Evolutionary conservation across 2,888 invertebrate genomes (phyloP), one percentile per base, ranked within the genome.

Genomic region (Epirrhoe alternata): DNA sequence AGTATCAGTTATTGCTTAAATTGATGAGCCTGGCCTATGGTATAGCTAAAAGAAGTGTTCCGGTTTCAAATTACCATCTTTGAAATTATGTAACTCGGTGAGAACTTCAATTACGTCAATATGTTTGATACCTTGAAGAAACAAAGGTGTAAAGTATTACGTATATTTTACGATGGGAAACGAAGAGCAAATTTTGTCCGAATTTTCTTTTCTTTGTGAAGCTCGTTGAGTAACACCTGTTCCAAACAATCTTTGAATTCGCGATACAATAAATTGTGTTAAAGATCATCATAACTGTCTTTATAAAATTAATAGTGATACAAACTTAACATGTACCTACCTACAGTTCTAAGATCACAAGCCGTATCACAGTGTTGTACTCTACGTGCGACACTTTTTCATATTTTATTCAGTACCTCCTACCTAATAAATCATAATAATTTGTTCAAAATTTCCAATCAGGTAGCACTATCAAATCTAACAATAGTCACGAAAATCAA

Each of bases 51-150:
- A 59, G 30, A 64, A 50, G 31, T 31, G 61, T 68, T 68, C 61
- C 54, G 64, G 64, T 68, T 68, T 60, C 51, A 52, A 67, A 63
- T 59, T 67, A 64, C 49, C 60, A 68, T 54, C 35, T 61, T 61
- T 50, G 49, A 50, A 53, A 35, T 68, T 49, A 64, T 64, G 53
- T 61, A 64, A 68, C 51, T 42, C 47, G 66, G 71, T 73, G 73
- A 64, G 73, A 73, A 73, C 69, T 68, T n/a, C 64, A 51, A 68
- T 73, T 71, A 69, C 63, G 64, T 63, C 53, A 62, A 55, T 53
- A 64, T 56, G 51, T 62, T 67, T 68, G 64, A 62, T 64, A 53
- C 62, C 50, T 61, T 57, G 63, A 35, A 54, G 57, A 66, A 69
- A 73, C 70, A 72, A 70, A 66, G 62, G 64, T 56, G 52, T 58